Base-by-base conservation (phyloP, 2,888 invertebrate species). In the Phoenoteleia sp. region DNA sequence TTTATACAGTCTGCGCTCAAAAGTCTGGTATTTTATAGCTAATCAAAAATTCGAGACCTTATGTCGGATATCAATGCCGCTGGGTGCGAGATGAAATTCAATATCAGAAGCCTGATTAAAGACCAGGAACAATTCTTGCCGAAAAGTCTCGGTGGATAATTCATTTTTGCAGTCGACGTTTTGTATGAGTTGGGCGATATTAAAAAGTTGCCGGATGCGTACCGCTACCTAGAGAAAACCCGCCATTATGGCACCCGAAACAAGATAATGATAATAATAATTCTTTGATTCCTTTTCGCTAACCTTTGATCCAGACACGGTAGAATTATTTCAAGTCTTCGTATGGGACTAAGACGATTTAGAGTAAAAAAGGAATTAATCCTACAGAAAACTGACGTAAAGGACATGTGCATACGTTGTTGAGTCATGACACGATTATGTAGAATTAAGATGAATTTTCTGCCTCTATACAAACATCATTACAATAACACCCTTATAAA, bases 271-370 rank as follows among this genome's bases (percentile, higher is more conserved):
- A 75, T 75, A 67, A 75, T 75, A 75, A 62, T 45, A 52, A 62
- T 75, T 69, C 54, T 75, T 75, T 62, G 52, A 81, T 75, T 75
- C 42, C 54, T 60, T 81, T 67, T 62, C 47, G 60, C 75, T 80
- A 69, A 80, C 79, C 80, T 84, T 49, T 79, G 80, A 69, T 69
- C 80, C 54, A 72, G 25, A 69, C 33, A 62, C 27, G 49, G 56
- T 74, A 25, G 80, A 75, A 69, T 80, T 64, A 81, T 75, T 81
- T 56, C 52, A 62, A 76, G 67, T 72, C 67, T 64, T 39, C 64
- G 76, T 64, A 49, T 49, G 64, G 66, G 79, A 79, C 69, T 80
- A 75, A 84, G 77, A 69, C 80, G 84, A 84, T 75, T 80, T 80
- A 47, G 75, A 84, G 75, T 66, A 52, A 75, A 71, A 58, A 76